These are phyloP conservation scores for Hydractinia symbiolongicarpus DNA, from an alignment of 30 jellyfish, hydroid and myxozoan species.

Conservation along the genomic window DNA sequence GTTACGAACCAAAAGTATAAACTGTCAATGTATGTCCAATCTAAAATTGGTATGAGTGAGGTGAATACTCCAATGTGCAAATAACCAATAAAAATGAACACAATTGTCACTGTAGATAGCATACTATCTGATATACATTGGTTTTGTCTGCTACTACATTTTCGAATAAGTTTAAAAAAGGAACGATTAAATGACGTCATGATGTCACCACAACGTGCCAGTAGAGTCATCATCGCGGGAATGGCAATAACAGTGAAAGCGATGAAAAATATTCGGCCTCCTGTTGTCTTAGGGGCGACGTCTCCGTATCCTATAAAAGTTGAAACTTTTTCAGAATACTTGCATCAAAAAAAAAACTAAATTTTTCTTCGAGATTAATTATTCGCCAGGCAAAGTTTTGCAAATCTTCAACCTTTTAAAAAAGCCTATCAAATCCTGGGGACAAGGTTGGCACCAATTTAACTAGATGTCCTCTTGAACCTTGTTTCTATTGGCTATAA, in stretches of 20 bases:
- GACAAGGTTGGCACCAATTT: no score
- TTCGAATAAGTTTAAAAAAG: slow-evolving; percentile 28
- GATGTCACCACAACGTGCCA: slow-evolving; percentile 50
- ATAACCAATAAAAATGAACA: not conserved
- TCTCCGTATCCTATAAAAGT: slow-evolving; percentile 51
- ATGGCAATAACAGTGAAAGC: slow-evolving; percentile 41
- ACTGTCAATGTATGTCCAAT: slow-evolving; percentile 37
- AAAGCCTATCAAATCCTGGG: no score
- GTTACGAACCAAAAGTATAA: slow-evolving; percentile 61
- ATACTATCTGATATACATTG: not conserved
- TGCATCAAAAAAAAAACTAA: no score
- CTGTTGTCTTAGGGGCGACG: slow-evolving; percentile 29
- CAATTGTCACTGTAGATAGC: not conserved
- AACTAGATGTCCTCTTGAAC: no score
- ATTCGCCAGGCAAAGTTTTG: no score
- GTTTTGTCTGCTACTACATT: slow-evolving; percentile 18
- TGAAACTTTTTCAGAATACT: not conserved
- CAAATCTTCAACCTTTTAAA: no score
- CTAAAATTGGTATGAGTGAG: slow-evolving; percentile 20
- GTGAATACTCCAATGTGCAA: slow-evolving; percentile 1
- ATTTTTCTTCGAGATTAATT: no score
- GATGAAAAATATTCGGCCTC: slow-evolving; percentile 39
- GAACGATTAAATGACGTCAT: slow-evolving; percentile 33
- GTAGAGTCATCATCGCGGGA: slow-evolving; percentile 56
- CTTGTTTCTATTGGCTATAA: no score